Percentiles rank a stretch among this genome's conserved stretches.
These are phyloP conservation scores for Stichopus chloronotus DNA, from an alignment of 35 echinoderm and acorn worm genomes.

Conservation along the genomic window DNA sequence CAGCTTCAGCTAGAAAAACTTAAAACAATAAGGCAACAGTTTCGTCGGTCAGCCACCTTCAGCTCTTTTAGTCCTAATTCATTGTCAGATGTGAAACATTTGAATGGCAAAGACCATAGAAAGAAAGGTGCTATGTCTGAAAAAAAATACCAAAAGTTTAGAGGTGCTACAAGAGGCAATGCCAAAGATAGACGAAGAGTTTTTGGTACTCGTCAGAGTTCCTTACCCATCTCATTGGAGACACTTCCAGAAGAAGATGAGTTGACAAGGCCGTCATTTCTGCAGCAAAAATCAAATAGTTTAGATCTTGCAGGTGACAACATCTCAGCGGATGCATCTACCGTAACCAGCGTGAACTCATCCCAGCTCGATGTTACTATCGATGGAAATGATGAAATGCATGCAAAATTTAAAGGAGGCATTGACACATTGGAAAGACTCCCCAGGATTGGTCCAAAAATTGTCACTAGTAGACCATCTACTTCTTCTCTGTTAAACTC, in stretches of 20 bases:
- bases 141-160: constrained; percentile 49
- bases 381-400: constrained; percentile 43
- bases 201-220: constrained; percentile 79
- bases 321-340: neutral
- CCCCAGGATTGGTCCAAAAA: neutral
- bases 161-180: constrained; percentile 44
- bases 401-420: constrained; percentile 52
- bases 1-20: constrained; percentile 67
- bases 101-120: constrained; percentile 31
- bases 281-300: constrained; percentile 74
- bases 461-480: constrained; percentile 39
- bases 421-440: neutral
- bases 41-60: constrained; percentile 60
- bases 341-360: constrained; percentile 7
- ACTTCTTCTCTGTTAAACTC: neutral
- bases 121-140: constrained; percentile 51
- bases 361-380: neutral
- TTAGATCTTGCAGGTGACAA: constrained; percentile 60
- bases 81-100: neutral
- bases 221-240: constrained; percentile 88
- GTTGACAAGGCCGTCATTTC: constrained; percentile 44
- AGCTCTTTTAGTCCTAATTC: constrained; percentile 48
- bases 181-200: constrained; percentile 79
- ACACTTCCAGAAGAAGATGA: constrained; percentile 95
- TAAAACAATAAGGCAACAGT: constrained; percentile 49